Evolutionary conservation across 1,140 invertebrate genomes (phyloP), one percentile per base, ranked within the genome.

Genomic region (Xylocopa sonorina): DNA sequence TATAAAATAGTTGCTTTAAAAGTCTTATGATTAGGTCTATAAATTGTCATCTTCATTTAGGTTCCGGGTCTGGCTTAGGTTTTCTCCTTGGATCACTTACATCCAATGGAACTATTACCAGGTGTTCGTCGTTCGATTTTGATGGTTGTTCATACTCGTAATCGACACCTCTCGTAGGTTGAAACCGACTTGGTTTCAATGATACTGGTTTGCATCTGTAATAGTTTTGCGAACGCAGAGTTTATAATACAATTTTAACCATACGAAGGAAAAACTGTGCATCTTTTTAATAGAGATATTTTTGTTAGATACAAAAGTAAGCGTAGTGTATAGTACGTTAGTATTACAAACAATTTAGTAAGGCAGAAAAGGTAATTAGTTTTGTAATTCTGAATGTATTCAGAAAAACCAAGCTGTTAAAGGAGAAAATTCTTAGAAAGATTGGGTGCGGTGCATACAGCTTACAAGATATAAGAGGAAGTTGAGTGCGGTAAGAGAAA

Each of bases 1-100:
- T 21, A 7, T 43, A 34, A 69, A 62, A 38, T 68, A 80, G 38
- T 9, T 68, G 10, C 48, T 57, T 62, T 16, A n/a, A 24, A 53
- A 84, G 81, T 76, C 77, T 83, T 84, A 16, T 68, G 38, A 75
- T 83, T 38, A 29, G 57, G 64, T 55, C 16, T 74, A 34, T 27
- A 7, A 48, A 51, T 71, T 21, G n/a, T 3, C 18, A 75, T 68
- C 48, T 38, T 72, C 58, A 76, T 64, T 80, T 57, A 24, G 80
- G 84, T 81, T 87, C 77, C 12, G 88, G 88, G 46, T 89, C 88
- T 1, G 88, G 86, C 57, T 82, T 88, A 14, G 73, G 86, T 34
- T 69, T 87, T 60, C 88, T 86, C 41, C 84, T 84, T 21, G 84
- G 88, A 85, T 89, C 84, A 10, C 62, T 24, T 4, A 83, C 63